Evolutionary conservation across 2,888 invertebrate genomes (phyloP).

Genomic region (Drosophila formosana): DNA sequence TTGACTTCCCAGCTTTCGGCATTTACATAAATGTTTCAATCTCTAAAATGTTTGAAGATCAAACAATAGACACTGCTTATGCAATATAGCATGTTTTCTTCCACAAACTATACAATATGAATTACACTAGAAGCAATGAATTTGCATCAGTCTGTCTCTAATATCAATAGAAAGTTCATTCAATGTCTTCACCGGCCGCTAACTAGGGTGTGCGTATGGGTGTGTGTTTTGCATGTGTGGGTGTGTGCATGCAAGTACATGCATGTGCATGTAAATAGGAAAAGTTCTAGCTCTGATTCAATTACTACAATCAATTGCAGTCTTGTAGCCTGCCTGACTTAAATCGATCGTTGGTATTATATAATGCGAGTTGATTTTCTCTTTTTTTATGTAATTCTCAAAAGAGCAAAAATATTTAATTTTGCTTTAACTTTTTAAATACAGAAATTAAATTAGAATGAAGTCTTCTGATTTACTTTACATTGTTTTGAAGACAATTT

Average conservation of each 20-base stretch:
- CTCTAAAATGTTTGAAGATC: background rate
- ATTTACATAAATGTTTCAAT: background rate
- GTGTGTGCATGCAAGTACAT: slow-evolving; percentile 3
- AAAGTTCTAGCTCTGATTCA: background rate
- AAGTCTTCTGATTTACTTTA: too few species aligned
- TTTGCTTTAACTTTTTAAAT: too few species aligned
- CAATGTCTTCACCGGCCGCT: background rate
- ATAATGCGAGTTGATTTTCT: background rate
- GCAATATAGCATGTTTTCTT: slow-evolving; percentile 41
- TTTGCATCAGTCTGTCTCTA: slow-evolving; percentile 12
- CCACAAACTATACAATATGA: background rate
- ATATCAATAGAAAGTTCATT: background rate
- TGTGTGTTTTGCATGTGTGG: background rate
- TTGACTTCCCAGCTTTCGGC: slow-evolving; percentile 8
- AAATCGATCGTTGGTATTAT: background rate
- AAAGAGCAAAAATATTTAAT: too few species aligned
- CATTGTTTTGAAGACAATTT: too few species aligned
- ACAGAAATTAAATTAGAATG: too few species aligned
- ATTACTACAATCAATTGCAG: background rate
- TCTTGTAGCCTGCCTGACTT: too few species aligned
- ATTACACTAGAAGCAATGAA: background rate
- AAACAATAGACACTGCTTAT: slow-evolving; percentile 42
- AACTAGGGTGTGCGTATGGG: background rate
- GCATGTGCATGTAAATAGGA: slow-evolving; percentile 18
- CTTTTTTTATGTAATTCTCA: too few species aligned